Base-by-base conservation (phyloP, 2,113 vertebrate species). In the Xiphophorus maculatus region DNA sequence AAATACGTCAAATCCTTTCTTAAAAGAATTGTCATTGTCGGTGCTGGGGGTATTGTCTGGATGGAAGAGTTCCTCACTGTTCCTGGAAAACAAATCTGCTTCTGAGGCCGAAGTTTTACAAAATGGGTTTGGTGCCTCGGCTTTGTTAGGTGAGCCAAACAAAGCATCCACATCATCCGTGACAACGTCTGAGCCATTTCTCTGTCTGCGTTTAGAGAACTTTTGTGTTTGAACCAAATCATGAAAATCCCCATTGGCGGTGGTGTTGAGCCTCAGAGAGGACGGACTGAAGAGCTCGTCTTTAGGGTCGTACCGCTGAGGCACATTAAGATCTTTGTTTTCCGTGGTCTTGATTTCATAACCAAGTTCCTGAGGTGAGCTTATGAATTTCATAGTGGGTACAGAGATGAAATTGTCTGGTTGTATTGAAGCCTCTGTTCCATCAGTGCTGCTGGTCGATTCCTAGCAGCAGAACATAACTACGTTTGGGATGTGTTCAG, bases 381-480 rank as follows among this genome's bases (percentile, higher is more conserved):
- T 78, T n/a, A 78, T 76, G 62, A 87, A 87, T 3, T 86, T 69
- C 2, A 78, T 69, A 0, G 70, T 79, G 51, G 83, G 64, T 7
- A 28, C 12, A 5, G 76, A 77, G 22, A 82, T 5, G 32, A 14
- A 0, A 13, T 35, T 8, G 14, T 60, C 48, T 1, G 5, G 0
- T 12, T 61, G 22, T 11, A 32, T 58, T 22, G 54, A 62, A 4
- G 67, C 4, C 19, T 81, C 69, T 3, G 0, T 28, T 13, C 3
- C 0, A 0, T 25, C 8, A 27, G 15, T 30, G 28, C 76, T 64
- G 44, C 61, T 75, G 15, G 15, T 19, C 0, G 74, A 82, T 42
- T 87, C 88, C 92, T 93, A 61, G 22, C 1, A 19, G 32, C 0
- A 82, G 12, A 77, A 77, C 32, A 79, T 4, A 75, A 33, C 1